These are phyloP conservation scores for Phalloptychus januarius DNA, from an alignment of 2,797 vertebrate genomes.

Conservation along the genomic window DNA sequence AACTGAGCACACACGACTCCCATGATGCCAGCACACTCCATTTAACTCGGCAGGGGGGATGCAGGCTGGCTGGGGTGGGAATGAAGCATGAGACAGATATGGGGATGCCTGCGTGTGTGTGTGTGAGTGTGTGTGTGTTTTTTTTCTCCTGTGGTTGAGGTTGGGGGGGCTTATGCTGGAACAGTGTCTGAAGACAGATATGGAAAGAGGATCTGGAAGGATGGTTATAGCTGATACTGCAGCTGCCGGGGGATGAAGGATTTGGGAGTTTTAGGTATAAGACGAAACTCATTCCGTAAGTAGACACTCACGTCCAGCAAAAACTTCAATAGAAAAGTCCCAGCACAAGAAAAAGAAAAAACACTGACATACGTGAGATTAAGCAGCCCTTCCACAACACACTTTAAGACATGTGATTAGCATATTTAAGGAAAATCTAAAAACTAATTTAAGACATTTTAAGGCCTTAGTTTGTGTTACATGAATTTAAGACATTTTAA, in stretches of 20 bases:
- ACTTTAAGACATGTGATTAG: too few species aligned
- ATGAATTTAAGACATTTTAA: too few species aligned
- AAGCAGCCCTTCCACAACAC: too few species aligned
- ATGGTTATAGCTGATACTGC: constrained; percentile 43
- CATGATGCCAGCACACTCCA: constrained; percentile 78
- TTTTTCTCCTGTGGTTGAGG: constrained; percentile 9
- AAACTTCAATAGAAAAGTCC: background rate
- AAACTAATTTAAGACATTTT: background rate
- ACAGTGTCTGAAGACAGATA: constrained; percentile 60
- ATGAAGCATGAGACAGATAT: constrained; percentile 71
- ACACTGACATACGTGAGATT: too few species aligned
- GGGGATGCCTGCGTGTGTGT: constrained; percentile 51
- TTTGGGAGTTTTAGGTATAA: constrained; percentile 42
- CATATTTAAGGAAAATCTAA: too few species aligned
- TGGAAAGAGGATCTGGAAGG: constrained; percentile 55
- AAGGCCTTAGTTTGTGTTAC: background rate
- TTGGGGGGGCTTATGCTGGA: constrained; percentile 37
- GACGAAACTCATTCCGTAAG: constrained; percentile 24
- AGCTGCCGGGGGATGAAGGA: constrained; percentile 46
- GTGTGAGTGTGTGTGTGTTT: constrained; percentile 8
- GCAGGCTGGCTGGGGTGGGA: constrained; percentile 64
- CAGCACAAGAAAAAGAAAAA: too few species aligned
- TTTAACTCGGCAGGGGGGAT: constrained; percentile 76
- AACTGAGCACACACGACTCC: constrained; percentile 71
- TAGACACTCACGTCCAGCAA: constrained; percentile 21